Base-by-base conservation (phyloP, 2,888 invertebrate genomes). In the Clepsis dumicolana region DNA sequence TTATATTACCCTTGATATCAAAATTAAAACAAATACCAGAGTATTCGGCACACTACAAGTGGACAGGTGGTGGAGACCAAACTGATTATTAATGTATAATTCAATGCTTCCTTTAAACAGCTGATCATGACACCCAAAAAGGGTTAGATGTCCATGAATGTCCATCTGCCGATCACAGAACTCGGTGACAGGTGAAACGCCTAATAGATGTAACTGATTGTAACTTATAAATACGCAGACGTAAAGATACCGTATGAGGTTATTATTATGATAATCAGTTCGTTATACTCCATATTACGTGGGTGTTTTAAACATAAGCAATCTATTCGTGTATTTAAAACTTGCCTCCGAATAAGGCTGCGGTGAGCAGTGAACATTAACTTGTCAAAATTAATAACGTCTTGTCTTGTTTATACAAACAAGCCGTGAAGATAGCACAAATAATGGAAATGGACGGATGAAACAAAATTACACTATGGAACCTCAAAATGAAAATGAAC, bases 81-180 rank as follows among this genome's bases (percentile, higher is more conserved):
- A 48, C 21, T 12, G 21, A 53, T 16, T 53, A 53, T 8, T 10
- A 18, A 16, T 53, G 44, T 44, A 53, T 27, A 53, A 27, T 50
- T 27, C 53, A 53, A 53, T 8, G 21, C 27, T 24, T 53, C 25
- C 52, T 52, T 52, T 27, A 4, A 53, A n/a, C n/a, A 27, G n/a
- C 53, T 53, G 27, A n/a, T n/a, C n/a, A n/a, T 16, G n/a, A 25
- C 8, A 16, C 53, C n/a, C 27, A 27, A 48, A 48, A 48, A 48
- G 48, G 48, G 48, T 48, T 21, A 18, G 48, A 48, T 21, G n/a
- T n/a, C n/a, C n/a, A n/a, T n/a, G 2, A 12, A 48, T 48, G 48
- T 48, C 48, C 48, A 48, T 12, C 48, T 48, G 48, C 21, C 12
- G 10, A 21, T 18, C 8, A 3, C 18, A 44, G 16, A 16, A 2